Percentiles rank a stretch among this genome's conserved stretches.
These are phyloP conservation scores for Calameuta idolon DNA, from an alignment of 2,888 invertebrate genomes.

Conservation along the genomic window DNA sequence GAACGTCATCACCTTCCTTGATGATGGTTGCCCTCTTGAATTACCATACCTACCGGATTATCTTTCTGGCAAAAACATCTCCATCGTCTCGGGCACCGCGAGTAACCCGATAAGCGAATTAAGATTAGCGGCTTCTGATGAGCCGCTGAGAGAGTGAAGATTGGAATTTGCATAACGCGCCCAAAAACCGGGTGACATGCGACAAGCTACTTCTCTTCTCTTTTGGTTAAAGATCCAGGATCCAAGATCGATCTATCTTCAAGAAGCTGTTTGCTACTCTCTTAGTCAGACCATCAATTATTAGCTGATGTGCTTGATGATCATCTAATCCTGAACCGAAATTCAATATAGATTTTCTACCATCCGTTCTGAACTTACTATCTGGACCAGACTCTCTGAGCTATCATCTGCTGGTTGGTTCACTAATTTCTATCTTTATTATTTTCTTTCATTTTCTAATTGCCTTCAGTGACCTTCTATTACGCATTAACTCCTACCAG, in stretches of 20 bases:
- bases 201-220: constrained; percentile 22
- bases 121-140: constrained; percentile 64
- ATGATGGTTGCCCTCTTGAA: constrained; percentile 44
- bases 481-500: neutral
- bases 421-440: neutral
- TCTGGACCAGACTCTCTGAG: constrained; percentile 20
- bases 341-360: neutral
- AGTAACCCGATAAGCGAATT: constrained; percentile 67
- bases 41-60: constrained; percentile 65
- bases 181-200: constrained; percentile 47
- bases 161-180: constrained; percentile 55
- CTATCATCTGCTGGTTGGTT: neutral
- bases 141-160: constrained; percentile 58
- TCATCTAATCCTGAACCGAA: neutral
- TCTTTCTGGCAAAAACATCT: constrained; percentile 62
- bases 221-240: constrained; percentile 3
- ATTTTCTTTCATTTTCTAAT: neutral
- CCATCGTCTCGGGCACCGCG: constrained; percentile 49
- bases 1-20: neutral
- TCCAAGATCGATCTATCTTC: neutral
- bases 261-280: neutral
- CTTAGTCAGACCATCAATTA: neutral
- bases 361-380: neutral
- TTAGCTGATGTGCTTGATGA: neutral
- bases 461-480: neutral